These are phyloP conservation scores for Tichodroma muraria DNA, from an alignment of 2,113 vertebrate genomes.

Conservation along the genomic window DNA sequence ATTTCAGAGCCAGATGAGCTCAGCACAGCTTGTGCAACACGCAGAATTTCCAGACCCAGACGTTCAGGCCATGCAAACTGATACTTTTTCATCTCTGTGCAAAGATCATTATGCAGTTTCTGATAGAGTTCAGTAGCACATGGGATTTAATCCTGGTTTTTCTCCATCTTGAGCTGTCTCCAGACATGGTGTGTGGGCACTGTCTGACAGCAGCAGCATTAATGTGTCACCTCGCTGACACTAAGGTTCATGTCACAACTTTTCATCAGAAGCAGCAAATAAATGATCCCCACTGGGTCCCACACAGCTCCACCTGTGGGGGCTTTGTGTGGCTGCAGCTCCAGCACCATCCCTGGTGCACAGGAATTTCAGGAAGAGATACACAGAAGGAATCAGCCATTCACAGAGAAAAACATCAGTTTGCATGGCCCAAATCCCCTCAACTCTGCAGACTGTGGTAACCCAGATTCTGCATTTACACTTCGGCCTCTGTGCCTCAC, in stretches of 20 bases:
- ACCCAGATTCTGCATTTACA: not conserved
- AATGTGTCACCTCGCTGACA: not conserved
- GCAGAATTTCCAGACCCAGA: not conserved
- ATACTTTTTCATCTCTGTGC: not conserved
- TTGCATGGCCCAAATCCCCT: not conserved
- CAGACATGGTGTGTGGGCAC: not conserved
- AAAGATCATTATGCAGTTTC: not conserved
- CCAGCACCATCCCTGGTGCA: not conserved
- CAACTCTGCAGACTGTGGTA: rapidly evolving
- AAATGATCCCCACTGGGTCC: rapidly evolving
- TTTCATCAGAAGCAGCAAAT: not conserved
- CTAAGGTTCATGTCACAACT: not conserved
- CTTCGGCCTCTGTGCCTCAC: not conserved
- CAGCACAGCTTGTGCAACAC: rapidly evolving
- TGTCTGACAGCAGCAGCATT: not conserved
- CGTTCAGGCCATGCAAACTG: not conserved
- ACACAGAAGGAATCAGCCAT: not conserved
- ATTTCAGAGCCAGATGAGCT: not conserved
- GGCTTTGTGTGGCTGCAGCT: not conserved
- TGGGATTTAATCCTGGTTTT: not conserved
- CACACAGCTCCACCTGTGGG: not conserved
- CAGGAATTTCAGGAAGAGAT: not conserved
- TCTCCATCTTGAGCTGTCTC: not conserved
- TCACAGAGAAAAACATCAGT: not conserved
- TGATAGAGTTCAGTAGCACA: rapidly evolving